phyloP scores from a whole-genome alignment of 2,113 vertebrate species.

The Chascanopsetta lugubris region DNA sequence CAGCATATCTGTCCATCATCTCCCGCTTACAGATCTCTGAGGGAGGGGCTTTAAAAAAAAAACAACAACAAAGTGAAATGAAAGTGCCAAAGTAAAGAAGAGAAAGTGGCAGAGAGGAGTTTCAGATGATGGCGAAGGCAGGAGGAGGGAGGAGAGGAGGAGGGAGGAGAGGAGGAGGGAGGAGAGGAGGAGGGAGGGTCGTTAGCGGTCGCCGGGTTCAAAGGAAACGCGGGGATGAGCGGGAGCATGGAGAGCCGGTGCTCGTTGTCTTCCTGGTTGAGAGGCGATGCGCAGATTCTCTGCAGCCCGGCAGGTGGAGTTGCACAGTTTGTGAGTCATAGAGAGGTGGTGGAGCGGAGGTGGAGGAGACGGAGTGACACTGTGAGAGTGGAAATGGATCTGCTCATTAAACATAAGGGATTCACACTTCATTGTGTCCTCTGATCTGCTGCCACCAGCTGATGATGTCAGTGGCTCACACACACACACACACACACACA shows the following conservation, averaged over 20 bases:
- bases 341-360: slow-evolving; percentile 23
- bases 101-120: neutral
- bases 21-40: slow-evolving; percentile 8
- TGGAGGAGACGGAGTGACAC: slow-evolving; percentile 9
- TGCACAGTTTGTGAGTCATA: slow-evolving; percentile 17
- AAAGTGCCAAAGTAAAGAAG: slow-evolving; percentile 17
- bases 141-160: neutral
- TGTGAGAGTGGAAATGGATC: slow-evolving; percentile 4
- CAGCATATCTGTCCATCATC: slow-evolving; percentile 37
- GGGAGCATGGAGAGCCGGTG: neutral
- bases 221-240: slow-evolving; percentile 10
- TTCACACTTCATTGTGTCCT: slow-evolving; percentile 38
- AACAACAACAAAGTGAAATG: neutral
- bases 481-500: slow-evolving; percentile 14
- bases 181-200: neutral
- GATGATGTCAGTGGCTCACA: slow-evolving; percentile 33
- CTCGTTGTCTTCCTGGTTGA: slow-evolving; percentile 9
- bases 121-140: too few relatives aligned
- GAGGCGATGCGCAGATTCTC: slow-evolving; percentile 10
- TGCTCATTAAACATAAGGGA: slow-evolving; percentile 48
- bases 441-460: slow-evolving; percentile 29
- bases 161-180: neutral
- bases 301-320: slow-evolving; percentile 21
- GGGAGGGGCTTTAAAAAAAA: neutral
- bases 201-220: slow-evolving; percentile 1